Evolutionary conservation across 2,797 vertebrate species (phyloP), one percentile per base, ranked within the genome.

Genomic region (Pangasius larnaudii): DNA sequence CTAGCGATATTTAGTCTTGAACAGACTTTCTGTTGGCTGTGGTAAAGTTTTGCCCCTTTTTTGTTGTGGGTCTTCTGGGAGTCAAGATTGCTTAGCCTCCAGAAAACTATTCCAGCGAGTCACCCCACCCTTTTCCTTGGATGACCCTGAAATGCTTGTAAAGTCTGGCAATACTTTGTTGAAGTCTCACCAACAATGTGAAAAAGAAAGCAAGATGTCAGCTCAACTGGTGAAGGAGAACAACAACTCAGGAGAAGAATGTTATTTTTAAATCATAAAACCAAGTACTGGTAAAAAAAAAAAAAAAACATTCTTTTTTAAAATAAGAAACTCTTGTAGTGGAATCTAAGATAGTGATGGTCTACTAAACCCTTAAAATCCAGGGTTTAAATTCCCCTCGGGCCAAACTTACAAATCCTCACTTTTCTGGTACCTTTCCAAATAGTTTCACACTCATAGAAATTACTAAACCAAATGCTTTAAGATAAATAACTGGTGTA

Each of bases 51-150:
- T 67, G 91, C 91, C 92, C 92, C 87, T 90, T 42, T 42, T 42
- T 42, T 84, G 53, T 95, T 94, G 94, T 93, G 91, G 94, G 94
- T 94, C 94, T 36, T 49, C 11, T 63, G 80, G 58, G n/a, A 53
- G 42, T 58, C 18, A 59, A 72, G 46, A 93, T 94, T 89, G 89
- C 92, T 91, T 3, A 58, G 91, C 94, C 95, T 93, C 95, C 87
- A 91, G 94, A 87, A 95, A 95, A 93, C 79, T 90, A 89, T 84
- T 90, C 88, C 92, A 93, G 92, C 91, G 90, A 91, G 89, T 95
- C 61, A 72, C n/a, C 30, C 39, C 58, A 61, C 85, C 78, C 63
- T 83, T 61, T 89, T 89, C 69, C 39, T 11, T 84, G 72, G 67
- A 86, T 86, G 82, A 86, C n/a, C 88, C 81, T 87, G 74, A 87